A percentile compares a stretch with the other conserved stretches of the same genome.
Evolutionary conservation across 2,113 vertebrate genomes (phyloP).

Genomic region (Muscicapa adusta): DNA sequence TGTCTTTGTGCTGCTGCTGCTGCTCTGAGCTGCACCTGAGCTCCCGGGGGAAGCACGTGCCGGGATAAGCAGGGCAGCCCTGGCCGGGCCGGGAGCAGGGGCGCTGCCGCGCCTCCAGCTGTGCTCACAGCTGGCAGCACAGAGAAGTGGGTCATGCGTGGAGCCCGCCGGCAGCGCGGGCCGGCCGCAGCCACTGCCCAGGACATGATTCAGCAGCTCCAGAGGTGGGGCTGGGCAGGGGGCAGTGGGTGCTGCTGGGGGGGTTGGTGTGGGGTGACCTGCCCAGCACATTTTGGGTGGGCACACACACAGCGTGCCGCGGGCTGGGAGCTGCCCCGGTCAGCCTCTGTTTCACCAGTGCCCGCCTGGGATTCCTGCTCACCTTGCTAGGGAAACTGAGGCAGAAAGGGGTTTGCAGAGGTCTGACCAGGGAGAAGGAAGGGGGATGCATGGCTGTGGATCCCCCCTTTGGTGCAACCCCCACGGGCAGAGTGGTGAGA

Average conservation of each 20-base stretch:
- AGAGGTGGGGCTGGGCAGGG: neutral
- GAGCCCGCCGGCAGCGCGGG: conserved; percentile 20
- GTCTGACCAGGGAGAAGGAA: neutral
- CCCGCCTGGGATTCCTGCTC: neutral
- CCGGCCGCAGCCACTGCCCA: neutral
- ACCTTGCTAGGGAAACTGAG: neutral
- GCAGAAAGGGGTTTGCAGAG: neutral
- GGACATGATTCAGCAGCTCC: conserved; percentile 49
- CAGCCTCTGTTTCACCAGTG: neutral
- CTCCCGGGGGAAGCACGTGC: neutral
- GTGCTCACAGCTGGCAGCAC: neutral
- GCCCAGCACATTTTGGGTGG: neutral
- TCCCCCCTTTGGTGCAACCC: neutral
- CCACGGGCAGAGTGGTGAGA: fast-evolving
- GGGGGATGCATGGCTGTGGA: fast-evolving
- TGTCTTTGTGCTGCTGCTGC: fast-evolving
- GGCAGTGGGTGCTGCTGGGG: fast-evolving
- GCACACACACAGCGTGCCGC: fast-evolving
- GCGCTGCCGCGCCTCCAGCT: neutral
- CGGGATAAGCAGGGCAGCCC: neutral
- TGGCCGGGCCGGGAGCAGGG: neutral
- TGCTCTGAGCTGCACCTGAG: neutral
- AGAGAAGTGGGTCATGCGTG: conserved; percentile 61
- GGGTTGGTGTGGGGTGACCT: neutral
- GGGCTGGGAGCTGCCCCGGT: neutral